Evolutionary conservation across 2,113 vertebrate species (phyloP).

Genomic region (Hippocampus zosterae): DNA sequence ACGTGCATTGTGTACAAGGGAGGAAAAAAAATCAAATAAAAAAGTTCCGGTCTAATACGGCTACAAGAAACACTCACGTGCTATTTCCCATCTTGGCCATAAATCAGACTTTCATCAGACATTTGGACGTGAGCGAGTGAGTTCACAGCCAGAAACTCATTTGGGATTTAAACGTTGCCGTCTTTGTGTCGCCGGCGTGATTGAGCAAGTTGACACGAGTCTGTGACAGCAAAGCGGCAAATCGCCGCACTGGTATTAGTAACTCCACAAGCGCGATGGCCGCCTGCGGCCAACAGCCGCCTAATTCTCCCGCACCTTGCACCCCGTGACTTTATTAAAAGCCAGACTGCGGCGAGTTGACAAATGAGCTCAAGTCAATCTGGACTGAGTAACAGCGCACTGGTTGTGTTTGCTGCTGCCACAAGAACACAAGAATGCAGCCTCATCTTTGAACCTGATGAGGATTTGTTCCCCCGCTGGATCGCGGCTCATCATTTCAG

Average conservation of each 20-base stretch:
- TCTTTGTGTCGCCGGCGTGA: conserved; percentile 46
- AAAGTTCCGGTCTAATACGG: conserved; percentile 1
- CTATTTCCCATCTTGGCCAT: conserved; percentile 66
- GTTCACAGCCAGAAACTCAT: conserved; percentile 63
- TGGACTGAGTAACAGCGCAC: conserved; percentile 42
- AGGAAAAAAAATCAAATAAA: neutral
- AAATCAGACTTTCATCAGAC: conserved; percentile 52
- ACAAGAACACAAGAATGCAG: neutral
- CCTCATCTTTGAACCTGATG: neutral
- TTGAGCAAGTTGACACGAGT: conserved; percentile 64
- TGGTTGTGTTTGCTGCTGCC: neutral
- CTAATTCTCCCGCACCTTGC: conserved; percentile 48
- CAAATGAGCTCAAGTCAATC: conserved; percentile 67
- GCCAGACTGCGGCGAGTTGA: conserved; percentile 54
- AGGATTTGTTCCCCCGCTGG: neutral
- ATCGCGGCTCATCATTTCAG: too few species aligned
- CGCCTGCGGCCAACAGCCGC: conserved; percentile 32
- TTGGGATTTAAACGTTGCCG: conserved; percentile 63
- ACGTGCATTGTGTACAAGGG: conserved; percentile 7
- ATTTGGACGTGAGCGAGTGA: conserved; percentile 45
- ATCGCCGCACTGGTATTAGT: conserved; percentile 54
- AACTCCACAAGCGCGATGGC: neutral
- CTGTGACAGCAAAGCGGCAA: conserved; percentile 62
- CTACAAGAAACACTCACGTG: conserved; percentile 65
- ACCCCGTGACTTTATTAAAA: conserved; percentile 67